phyloP scores from a whole-genome alignment of 2,113 vertebrate species.

The Paradoxurus hermaphroditus region DNA sequence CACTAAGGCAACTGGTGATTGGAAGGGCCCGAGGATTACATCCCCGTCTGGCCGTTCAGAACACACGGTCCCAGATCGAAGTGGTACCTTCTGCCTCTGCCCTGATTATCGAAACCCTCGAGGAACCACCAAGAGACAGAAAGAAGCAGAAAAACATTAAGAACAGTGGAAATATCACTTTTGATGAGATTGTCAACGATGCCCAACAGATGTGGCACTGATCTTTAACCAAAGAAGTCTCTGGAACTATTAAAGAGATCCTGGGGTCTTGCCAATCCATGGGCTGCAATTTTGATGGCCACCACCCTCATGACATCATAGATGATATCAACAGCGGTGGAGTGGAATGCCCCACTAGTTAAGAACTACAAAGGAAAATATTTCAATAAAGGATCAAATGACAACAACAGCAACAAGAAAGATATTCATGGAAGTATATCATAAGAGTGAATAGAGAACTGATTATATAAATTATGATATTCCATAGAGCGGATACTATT shows the following conservation, averaged over 20 bases:
- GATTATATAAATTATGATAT: background rate
- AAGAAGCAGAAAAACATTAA: background rate
- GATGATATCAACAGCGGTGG: background rate
- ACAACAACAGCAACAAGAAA: background rate
- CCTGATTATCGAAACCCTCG: background rate
- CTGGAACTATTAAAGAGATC: background rate
- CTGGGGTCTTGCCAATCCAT: background rate
- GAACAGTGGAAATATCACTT: background rate
- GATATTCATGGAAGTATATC: background rate
- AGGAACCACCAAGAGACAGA: background rate
- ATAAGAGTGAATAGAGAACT: background rate
- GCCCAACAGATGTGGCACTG: background rate
- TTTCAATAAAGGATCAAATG: background rate
- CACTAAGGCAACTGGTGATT: background rate
- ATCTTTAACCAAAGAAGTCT: background rate
- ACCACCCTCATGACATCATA: too few species aligned
- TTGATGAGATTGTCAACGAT: background rate
- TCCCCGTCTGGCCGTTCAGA: background rate
- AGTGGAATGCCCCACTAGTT: background rate
- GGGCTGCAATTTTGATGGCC: background rate
- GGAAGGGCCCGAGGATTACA: background rate
- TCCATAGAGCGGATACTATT: background rate
- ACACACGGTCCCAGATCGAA: background rate
- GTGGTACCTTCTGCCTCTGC: background rate
- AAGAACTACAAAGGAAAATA: background rate